These are phyloP conservation scores for Syngnathus acus DNA, from an alignment of 2,797 vertebrate genomes.

Conservation along the genomic window DNA sequence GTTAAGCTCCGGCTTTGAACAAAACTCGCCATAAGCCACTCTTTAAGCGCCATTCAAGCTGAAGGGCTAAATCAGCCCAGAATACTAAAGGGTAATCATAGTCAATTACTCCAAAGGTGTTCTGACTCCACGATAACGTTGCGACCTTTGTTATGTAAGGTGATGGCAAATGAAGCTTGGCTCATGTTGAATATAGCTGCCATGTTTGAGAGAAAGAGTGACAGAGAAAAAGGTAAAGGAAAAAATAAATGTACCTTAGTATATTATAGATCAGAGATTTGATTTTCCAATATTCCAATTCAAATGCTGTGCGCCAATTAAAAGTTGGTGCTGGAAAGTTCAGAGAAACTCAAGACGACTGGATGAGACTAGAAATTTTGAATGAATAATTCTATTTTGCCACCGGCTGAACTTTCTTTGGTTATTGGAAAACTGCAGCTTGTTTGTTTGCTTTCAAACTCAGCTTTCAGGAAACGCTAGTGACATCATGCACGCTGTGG, in stretches of 20 bases:
- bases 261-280: no score
- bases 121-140: conserved; percentile 18
- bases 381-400: no score
- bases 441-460: no score
- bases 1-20: conserved; percentile 21
- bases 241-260: no score
- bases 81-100: conserved; percentile 23
- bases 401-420: no score
- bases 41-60: conserved; percentile 21
- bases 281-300: not conserved
- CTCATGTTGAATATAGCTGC: not conserved
- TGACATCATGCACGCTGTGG: no score
- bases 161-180: not conserved
- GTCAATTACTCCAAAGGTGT: conserved; percentile 22
- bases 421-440: no score
- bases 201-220: not conserved
- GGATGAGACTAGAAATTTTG: no score
- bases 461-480: no score
- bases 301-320: not conserved
- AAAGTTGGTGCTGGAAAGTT: no score
- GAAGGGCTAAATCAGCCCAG: conserved; percentile 12
- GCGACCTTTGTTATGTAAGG: not conserved
- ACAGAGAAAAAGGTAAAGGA: not conserved
- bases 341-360: no score
- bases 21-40: conserved; percentile 30